Percentiles rank a stretch among this genome's conserved stretches.
phyloP scores from a whole-genome alignment of 2,797 vertebrate species.

The Arrhamphus sclerolepis region DNA sequence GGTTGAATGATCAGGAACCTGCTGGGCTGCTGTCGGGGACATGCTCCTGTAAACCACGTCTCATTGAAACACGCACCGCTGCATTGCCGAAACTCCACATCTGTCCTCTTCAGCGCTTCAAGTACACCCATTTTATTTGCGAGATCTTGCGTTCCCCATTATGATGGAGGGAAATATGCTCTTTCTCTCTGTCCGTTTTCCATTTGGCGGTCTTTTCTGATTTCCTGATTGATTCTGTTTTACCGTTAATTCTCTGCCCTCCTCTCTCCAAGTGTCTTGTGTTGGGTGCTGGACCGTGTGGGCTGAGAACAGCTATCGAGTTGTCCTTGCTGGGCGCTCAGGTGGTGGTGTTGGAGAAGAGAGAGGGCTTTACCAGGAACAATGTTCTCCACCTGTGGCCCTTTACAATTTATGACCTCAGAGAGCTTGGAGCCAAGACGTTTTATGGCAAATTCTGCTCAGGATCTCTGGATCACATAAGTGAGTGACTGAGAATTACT shows the following conservation, averaged over 20 bases:
- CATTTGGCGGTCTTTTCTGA: not conserved
- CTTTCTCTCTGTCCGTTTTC: no score
- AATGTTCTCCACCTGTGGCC: conserved; percentile 98
- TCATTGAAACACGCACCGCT: no score
- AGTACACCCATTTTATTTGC: no score
- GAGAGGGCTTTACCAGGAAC: conserved; percentile 89
- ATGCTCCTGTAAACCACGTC: no score
- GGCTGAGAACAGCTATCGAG: conserved; percentile 89
- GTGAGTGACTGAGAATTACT: conserved; percentile 75
- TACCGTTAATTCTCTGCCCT: not conserved
- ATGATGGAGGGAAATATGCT: no score
- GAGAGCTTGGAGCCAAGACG: conserved; percentile 90
- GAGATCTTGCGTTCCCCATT: no score
- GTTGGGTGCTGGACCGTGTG: conserved; percentile 91
- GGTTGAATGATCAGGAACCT: no score
- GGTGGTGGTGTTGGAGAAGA: conserved; percentile 91
- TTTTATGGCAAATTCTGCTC: conserved; percentile 94
- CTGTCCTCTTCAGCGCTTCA: no score
- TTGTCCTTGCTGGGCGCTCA: conserved; percentile 89
- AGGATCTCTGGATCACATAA: conserved; percentile 91
- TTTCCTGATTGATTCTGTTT: not conserved
- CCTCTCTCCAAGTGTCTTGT: conserved; percentile 85
- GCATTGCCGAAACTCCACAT: no score
- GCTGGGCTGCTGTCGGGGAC: no score
- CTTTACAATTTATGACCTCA: conserved; percentile 91